Base-by-base conservation (phyloP, 2,113 vertebrate genomes). In the Tangachromis dhanisi region DNA sequence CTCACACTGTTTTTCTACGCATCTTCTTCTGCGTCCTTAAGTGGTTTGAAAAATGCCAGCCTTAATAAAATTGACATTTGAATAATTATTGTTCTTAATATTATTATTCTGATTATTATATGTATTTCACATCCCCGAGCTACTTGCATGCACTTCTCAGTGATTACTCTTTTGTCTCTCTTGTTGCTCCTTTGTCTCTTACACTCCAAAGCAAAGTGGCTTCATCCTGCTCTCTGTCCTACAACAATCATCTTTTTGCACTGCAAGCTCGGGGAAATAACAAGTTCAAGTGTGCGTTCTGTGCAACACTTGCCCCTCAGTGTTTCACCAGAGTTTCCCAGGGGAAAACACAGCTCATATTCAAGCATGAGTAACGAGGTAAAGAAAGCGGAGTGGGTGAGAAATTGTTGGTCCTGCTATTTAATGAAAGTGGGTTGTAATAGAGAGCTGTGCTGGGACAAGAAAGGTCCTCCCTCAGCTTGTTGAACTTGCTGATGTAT, bases 401-500 rank as follows among this genome's bases (percentile, higher is more conserved):
- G 73, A 79, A 88, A 82, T 12, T 35, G 71, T 61, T 68, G 19
- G 68, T 61, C 61, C 71, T 87, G 88, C 88, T 84, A 81, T 83
- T 91, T 88, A 89, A 86, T 86, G 45, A 89, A 85, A 88, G 68
- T 54, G 81, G 26, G 66, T 42, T 83, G 47, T 73, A 83, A 88
- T 63, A 47, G 85, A 90, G 51, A 84, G 92, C 85, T 88, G 73
- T 79, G 29, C 83, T 82, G 90, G 83, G 71, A 85, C 47, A 26
- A 90, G 78, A 40, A 4, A 51, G 24, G 86, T 73, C 86, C 40
- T 76, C 83, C 35, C 54, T 91, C 45, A 55, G 85, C 89, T 78
- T 87, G 90, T 89, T 90, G 84, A 92, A 88, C 84, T 26, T 82
- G 82, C 80, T 90, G 79, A 89, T 89, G 85, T 89, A 78, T 91